phyloP scores from a whole-genome alignment of 2,888 invertebrate genomes.

The Siphlonurus alternatus region DNA sequence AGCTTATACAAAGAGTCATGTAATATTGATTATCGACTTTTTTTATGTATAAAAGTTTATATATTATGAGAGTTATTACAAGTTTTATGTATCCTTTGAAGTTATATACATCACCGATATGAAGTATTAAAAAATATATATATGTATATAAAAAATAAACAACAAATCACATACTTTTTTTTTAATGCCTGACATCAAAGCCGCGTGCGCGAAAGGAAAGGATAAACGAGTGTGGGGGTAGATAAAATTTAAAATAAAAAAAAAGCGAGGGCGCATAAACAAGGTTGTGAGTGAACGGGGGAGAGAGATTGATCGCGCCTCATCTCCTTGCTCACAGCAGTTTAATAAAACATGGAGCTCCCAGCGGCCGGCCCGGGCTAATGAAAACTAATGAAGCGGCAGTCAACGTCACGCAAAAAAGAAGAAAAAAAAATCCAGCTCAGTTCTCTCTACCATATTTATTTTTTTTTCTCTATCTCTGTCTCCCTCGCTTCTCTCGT shows the following conservation, averaged over 20 bases:
- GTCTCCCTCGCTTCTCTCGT: too few species aligned
- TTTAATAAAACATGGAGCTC: neutral
- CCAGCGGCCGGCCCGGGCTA: neutral
- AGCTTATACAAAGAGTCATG: too few species aligned
- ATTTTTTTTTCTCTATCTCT: neutral
- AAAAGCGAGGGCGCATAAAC: neutral
- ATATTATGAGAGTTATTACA: neutral
- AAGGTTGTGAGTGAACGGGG: neutral
- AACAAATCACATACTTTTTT: neutral
- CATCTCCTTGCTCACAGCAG: neutral
- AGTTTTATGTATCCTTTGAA: neutral
- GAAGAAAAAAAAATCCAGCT: too few species aligned
- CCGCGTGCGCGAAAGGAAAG: neutral
- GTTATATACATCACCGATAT: neutral
- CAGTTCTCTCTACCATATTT: too few species aligned
- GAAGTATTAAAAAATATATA: neutral
- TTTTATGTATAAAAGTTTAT: neutral
- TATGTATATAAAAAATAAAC: neutral
- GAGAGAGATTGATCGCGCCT: neutral
- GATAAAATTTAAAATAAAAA: neutral
- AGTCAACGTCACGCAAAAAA: neutral
- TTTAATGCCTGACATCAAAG: neutral
- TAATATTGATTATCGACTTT: too few species aligned
- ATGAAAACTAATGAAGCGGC: conserved; percentile 3
- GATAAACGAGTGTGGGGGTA: neutral